phyloP scores from a whole-genome alignment of 2,888 invertebrate genomes.

The Lepidonotus clava region DNA sequence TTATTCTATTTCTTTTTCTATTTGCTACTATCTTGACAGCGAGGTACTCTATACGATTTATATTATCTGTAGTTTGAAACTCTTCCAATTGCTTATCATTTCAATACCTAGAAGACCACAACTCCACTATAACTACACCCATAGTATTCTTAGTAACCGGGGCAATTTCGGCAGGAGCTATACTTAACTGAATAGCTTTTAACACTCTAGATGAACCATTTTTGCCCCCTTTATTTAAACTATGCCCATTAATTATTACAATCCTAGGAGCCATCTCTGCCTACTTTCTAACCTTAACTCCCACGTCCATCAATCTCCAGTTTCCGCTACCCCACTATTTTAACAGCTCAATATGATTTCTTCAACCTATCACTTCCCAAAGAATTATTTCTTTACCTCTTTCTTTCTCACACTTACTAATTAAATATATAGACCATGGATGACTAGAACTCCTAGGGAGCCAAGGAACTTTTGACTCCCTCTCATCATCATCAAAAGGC shows the following conservation, averaged over 20 bases:
- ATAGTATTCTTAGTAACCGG: conserved; percentile 56
- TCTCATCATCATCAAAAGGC: not conserved
- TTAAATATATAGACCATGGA: conserved; percentile 63
- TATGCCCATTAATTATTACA: conserved; percentile 57
- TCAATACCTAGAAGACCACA: conserved; percentile 47
- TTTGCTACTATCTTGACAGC: conserved; percentile 61
- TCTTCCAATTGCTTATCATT: conserved; percentile 38
- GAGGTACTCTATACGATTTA: conserved; percentile 63
- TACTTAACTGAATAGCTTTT: conserved; percentile 57
- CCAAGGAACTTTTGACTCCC: conserved; percentile 51
- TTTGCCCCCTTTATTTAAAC: conserved; percentile 56
- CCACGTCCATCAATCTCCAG: not conserved
- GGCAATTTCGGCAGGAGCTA: conserved; percentile 58
- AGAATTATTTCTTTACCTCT: conserved; percentile 42
- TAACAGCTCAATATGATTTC: conserved; percentile 61
- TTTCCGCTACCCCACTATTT: not conserved
- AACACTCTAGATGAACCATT: not conserved
- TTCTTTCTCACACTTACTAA: conserved; percentile 14
- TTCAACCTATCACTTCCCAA: conserved; percentile 60
- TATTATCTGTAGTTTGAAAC: conserved; percentile 56
- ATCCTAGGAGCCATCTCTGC: conserved; percentile 44
- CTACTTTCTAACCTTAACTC: not conserved
- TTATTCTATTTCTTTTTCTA: conserved; percentile 59
- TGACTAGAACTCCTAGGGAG: conserved; percentile 62
- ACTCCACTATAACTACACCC: conserved; percentile 42